Percentiles rank a stretch among this genome's conserved stretches.
These are phyloP conservation scores for Chloroceryle aenea DNA, from an alignment of 2,113 vertebrate species.

Conservation along the genomic window DNA sequence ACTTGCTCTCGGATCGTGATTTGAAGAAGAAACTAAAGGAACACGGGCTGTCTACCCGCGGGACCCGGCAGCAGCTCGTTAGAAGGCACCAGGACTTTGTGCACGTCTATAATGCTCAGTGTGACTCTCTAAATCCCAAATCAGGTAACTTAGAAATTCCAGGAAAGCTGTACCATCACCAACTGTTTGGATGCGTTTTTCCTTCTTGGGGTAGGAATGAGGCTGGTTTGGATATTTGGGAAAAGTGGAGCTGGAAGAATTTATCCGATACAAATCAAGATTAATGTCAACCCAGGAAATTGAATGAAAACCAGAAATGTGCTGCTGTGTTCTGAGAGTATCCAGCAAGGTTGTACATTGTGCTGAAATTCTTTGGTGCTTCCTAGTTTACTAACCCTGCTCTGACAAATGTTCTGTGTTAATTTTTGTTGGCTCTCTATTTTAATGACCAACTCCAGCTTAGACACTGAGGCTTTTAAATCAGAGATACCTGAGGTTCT, in stretches of 20 bases:
- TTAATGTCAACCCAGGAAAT: not conserved
- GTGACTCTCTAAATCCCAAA: constrained; percentile 90
- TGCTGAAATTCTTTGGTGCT: not conserved
- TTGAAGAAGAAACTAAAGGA: constrained; percentile 87
- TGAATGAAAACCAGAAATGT: not conserved
- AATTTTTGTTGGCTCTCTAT: not conserved
- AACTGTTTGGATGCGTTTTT: not conserved
- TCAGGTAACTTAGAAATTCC: constrained; percentile 75
- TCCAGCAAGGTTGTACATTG: not conserved
- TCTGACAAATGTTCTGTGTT: not conserved
- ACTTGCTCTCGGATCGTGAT: constrained; percentile 86
- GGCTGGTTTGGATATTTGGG: not conserved
- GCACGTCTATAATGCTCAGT: constrained; percentile 90
- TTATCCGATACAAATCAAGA: not conserved
- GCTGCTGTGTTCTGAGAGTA: not conserved
- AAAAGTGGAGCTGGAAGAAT: not conserved
- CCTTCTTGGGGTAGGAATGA: accelerated
- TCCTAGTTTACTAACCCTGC: not conserved
- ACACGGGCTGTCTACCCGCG: constrained; percentile 82
- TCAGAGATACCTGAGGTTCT: not conserved
- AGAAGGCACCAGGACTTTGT: constrained; percentile 89
- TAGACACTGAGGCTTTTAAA: not conserved
- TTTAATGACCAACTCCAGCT: not conserved
- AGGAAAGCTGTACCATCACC: not conserved
- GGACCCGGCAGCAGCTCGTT: constrained; percentile 86